Evolutionary conservation across 1,140 invertebrate genomes (phyloP).

Genomic region (Ptiloglossa arizonensis): DNA sequence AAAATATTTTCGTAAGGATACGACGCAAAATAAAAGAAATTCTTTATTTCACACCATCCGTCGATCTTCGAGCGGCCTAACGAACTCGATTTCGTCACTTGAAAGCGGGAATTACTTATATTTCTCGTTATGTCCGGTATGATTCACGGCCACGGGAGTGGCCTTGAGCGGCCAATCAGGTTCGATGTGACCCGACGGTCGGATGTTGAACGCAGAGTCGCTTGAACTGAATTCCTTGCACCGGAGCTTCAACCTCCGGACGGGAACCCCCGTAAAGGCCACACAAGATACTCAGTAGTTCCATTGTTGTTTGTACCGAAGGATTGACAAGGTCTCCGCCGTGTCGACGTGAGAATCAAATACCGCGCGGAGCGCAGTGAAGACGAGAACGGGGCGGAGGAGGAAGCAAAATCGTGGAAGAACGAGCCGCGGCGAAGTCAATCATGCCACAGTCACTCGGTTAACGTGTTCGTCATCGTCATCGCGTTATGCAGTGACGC

Average conservation of each 20-base stretch:
- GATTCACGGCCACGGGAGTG: no score
- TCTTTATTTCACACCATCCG: no score
- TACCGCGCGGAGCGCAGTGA: background rate
- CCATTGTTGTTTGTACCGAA: constrained; percentile 14
- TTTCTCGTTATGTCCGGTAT: no score
- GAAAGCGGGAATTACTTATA: no score
- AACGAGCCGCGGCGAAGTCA: background rate
- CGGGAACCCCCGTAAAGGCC: background rate
- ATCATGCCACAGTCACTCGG: background rate
- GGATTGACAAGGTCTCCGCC: background rate
- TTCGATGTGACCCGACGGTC: no score
- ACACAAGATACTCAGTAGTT: background rate
- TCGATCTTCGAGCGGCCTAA: no score
- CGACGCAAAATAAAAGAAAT: no score
- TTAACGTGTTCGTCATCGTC: background rate
- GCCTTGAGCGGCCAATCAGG: no score
- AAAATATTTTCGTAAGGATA: no score
- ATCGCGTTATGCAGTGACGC: constrained; percentile 16
- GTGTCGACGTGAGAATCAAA: background rate
- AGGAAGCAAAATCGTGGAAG: background rate
- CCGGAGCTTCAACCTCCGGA: background rate
- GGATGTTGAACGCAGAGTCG: background rate
- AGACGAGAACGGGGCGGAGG: background rate
- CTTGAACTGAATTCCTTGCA: background rate
- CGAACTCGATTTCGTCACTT: no score